Evolutionary conservation across 2,113 vertebrate genomes (phyloP), one percentile per base, ranked within the genome.

Genomic region (Apteryx owenii): DNA sequence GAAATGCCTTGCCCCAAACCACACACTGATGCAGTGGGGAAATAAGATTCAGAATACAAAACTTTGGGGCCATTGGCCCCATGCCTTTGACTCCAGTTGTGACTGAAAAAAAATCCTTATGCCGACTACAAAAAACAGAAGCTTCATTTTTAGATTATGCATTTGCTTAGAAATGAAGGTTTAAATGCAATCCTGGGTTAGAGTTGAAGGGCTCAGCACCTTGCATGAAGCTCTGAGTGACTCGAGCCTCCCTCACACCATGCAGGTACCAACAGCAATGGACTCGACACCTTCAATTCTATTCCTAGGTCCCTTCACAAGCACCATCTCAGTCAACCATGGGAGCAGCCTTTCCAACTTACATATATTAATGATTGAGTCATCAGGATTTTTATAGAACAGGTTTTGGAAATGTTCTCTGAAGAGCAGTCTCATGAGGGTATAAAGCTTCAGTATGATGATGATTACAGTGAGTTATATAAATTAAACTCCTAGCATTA

Each of bases 351-450:
- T n/a, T 81, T 68, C 72, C 82, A 64, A 29, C 76, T 81, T 73
- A 54, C 12, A 20, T 46, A 20, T 5, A 54, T 7, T 40, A 90
- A 53, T 0, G 3, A 91, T 1, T 88, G 89, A 95, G 65, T 93
- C 89, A 87, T 28, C 12, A 23, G 81, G 86, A 70, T 96, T 95
- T 94, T 90, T 91, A 83, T 84, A 96, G 95, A 83, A 44, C 28
- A 5, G n/a, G 46, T n/a, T 81, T 88, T 81, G 88, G 71, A 93
- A 93, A 88, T 38, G 9, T 7, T 72, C 87, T 85, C 88, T 76
- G 56, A 93, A 94, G 88, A 93, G 79, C 76, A 36, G 82, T 71
- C 88, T 95, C 82, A 75, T 3, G 76, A 94, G 89, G 56, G 68
- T 48, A 69, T 72, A 53, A 40, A 95, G 79, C 93, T 68, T 51